These are phyloP conservation scores for Lepisosteus oculatus DNA, from an alignment of 2,113 vertebrate species.

Conservation along the genomic window DNA sequence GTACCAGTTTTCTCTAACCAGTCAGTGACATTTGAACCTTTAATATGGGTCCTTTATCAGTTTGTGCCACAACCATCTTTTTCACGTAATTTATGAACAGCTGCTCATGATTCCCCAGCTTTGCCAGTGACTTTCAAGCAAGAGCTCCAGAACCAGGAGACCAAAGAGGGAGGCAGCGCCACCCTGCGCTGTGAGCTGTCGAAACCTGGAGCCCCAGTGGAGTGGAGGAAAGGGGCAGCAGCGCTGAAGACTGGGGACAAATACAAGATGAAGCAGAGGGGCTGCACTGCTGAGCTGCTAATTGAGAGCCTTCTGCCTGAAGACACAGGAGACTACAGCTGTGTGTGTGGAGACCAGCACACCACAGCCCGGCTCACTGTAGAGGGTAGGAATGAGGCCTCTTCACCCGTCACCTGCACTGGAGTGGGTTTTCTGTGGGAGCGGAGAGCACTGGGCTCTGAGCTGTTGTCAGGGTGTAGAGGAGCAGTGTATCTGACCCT, in stretches of 20 bases:
- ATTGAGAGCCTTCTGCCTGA: slow-evolving; percentile 56
- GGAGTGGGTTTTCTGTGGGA: no score
- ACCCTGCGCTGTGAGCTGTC: slow-evolving; percentile 71
- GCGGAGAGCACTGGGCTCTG: no score
- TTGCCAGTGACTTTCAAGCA: slow-evolving; percentile 55
- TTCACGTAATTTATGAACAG: background rate
- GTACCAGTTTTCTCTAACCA: no score
- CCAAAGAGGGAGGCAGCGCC: slow-evolving; percentile 59
- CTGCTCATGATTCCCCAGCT: slow-evolving; percentile 39
- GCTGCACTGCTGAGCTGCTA: slow-evolving; percentile 57
- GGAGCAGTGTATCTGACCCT: no score
- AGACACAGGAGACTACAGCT: slow-evolving; percentile 74
- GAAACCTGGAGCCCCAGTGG: slow-evolving; percentile 50
- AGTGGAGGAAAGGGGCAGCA: slow-evolving; percentile 71
- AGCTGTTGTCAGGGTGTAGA: no score
- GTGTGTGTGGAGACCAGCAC: no score
- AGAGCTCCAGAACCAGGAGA: slow-evolving; percentile 60
- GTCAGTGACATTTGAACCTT: no score
- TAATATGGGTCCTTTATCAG: no score
- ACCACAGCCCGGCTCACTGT: no score
- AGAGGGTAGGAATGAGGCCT: no score
- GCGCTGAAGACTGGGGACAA: slow-evolving; percentile 58
- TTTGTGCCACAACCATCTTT: no score
- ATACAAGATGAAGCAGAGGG: slow-evolving; percentile 62
- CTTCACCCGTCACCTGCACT: no score